Conservation (phyloP, 2,888 invertebrate species). For the Panzeria rudis region DNA sequence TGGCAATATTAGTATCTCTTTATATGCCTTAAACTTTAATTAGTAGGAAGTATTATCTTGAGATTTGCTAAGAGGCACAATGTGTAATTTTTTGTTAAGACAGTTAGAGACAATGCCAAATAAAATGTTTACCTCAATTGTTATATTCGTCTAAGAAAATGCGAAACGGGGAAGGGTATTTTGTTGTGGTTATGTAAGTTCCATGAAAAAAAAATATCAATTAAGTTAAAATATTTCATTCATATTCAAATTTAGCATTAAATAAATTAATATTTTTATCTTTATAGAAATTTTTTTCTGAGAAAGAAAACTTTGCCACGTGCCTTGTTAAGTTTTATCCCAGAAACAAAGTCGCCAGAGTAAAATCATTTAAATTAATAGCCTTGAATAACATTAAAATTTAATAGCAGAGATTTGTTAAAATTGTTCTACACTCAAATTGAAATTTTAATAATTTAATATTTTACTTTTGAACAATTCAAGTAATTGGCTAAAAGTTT, state of each 20-base stretch:
- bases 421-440: no score
- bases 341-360: no score
- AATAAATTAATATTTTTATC: not conserved
- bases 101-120: conserved; percentile 33
- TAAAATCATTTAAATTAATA: not conserved
- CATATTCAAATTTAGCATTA: not conserved
- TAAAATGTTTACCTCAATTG: conserved; percentile 51
- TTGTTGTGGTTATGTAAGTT: conserved; percentile 6
- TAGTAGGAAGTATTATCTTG: not conserved
- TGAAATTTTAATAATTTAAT: no score
- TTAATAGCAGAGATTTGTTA: no score
- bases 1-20: not conserved
- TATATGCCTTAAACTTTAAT: not conserved
- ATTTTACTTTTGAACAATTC: no score
- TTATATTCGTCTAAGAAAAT: conserved; percentile 44
- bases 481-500: no score
- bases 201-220: conserved; percentile 36
- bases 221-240: not conserved
- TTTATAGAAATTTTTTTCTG: not conserved
- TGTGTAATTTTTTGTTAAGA: not conserved
- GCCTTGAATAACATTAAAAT: no score
- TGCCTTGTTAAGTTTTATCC: no score
- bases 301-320: no score
- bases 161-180: conserved; percentile 9
- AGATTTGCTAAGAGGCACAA: not conserved